Base-by-base conservation (phyloP, 2,888 invertebrate genomes). In the Leucophora obtusa region DNA sequence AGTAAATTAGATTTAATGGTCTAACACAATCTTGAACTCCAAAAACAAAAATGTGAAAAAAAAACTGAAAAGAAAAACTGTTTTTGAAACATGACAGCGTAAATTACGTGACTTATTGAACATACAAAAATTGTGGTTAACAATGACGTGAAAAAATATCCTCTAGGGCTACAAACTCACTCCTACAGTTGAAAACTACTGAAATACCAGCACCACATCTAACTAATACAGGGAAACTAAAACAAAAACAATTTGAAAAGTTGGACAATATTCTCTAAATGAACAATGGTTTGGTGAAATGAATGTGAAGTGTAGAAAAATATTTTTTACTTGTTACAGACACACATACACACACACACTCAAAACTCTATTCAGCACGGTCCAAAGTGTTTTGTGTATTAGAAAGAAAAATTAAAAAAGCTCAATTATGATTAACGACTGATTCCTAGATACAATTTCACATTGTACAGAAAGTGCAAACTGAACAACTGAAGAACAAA, bases 21-120 rank as follows among this genome's bases (percentile, higher is more conserved):
- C 65, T 51, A 73, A 60, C 50, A 59, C 47, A 73, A 65, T 65
- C 73, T 69, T 43, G 14, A 35, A 73, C 51, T 38, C 33, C 17
- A 28, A 66, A 60, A 68, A 56, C 17, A 28, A 66, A 60, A 56
- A 18, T 28, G 54, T 14, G 33, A 21, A 53, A 15, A 24, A 54
- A 60, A 38, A 28, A 15, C 9, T n/a, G 9, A 35, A 62, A 1
- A 24, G 47, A 56, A 63, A 63, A 66, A 66, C 38, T 17, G 69
- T 51, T 21, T 56, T 68, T 59, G 35, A 62, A 77, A 77, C 77
- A 69, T 81, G 81, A 81, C 77, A 81, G 73, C 56, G 50, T 74
- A 66, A 77, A 77, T 74, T 74, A 81, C 81, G 81, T 81, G 77
- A 81, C 81, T 77, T 81, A 77, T 78, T 62, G 77, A 70, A 60